These are phyloP conservation scores for Pachypeltis micranthus DNA, from an alignment of 1,140 invertebrate species.

Conservation along the genomic window DNA sequence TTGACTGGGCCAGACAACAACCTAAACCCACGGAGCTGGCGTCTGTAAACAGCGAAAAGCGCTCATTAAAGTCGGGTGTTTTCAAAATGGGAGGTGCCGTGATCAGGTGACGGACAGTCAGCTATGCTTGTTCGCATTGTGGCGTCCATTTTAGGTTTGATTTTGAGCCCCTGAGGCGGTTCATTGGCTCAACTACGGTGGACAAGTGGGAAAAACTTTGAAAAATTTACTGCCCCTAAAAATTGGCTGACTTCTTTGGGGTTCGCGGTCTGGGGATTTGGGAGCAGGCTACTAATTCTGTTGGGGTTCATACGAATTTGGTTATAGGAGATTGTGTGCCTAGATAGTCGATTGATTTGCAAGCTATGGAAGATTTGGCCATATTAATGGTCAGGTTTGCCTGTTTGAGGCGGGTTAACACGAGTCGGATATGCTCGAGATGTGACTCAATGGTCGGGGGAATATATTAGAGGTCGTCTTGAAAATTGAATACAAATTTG, in stretches of 20 bases:
- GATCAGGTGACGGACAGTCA: not conserved
- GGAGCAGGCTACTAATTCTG: not conserved
- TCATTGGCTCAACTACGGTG: not conserved
- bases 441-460: slow-evolving; percentile 20
- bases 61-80: not conserved
- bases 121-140: not conserved
- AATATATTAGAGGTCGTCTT: slow-evolving; percentile 31
- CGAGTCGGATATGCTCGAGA: too few relatives aligned
- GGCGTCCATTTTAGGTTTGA: not conserved
- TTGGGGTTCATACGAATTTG: slow-evolving; percentile 11
- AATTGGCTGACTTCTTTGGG: not conserved
- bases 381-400: slow-evolving; percentile 22
- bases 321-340: slow-evolving; percentile 12
- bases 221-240: not conserved
- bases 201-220: not conserved
- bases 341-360: slow-evolving; percentile 1
- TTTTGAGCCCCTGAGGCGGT: not conserved
- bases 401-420: slow-evolving; percentile 16
- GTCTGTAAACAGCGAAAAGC: not conserved
- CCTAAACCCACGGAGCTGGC: not conserved
- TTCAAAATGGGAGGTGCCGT: not conserved
- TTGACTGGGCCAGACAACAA: not conserved
- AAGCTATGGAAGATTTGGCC: slow-evolving; percentile 19
- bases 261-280: slow-evolving; percentile 16
- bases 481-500: slow-evolving; percentile 20